These are phyloP conservation scores for Leucoptera coffeella DNA, from an alignment of 2,888 invertebrate species.

Conservation along the genomic window DNA sequence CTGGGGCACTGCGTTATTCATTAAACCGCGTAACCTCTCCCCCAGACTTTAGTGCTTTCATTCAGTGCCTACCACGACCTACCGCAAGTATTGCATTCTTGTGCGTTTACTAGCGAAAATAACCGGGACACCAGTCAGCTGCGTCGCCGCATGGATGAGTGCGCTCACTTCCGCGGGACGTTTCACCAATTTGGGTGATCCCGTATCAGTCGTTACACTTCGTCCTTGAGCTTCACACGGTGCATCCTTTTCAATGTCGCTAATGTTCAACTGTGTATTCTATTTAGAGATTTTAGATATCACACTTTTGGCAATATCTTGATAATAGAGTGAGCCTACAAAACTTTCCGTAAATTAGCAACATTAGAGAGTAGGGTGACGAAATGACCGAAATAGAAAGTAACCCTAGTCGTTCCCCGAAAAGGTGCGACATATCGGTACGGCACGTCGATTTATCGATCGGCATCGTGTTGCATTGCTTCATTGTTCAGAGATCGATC, in stretches of 20 bases:
- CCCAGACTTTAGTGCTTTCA: constrained; percentile 23
- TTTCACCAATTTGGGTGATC: neutral
- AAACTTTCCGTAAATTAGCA: no score
- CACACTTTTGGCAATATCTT: no score
- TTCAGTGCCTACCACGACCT: constrained; percentile 40
- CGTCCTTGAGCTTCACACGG: neutral
- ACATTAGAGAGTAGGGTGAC: no score
- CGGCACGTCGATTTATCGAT: constrained; percentile 25
- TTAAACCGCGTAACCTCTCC: no score
- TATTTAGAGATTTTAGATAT: no score
- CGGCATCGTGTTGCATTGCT: constrained; percentile 28
- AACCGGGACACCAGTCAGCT: constrained; percentile 29
- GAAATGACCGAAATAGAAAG: no score
- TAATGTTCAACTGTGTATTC: no score
- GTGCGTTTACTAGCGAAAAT: constrained; percentile 25
- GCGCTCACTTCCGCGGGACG: constrained; percentile 19
- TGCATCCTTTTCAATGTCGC: no score
- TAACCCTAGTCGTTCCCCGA: no score
- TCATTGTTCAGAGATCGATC: constrained; percentile 40
- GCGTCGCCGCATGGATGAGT: constrained; percentile 10
- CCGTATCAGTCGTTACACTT: neutral
- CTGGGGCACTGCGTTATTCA: no score
- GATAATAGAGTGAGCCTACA: no score
- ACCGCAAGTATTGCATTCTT: constrained; percentile 27
- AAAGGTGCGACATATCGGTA: no score